Evolutionary conservation across 1,140 invertebrate species (phyloP).

Genomic region (Bicyclus anynana): DNA sequence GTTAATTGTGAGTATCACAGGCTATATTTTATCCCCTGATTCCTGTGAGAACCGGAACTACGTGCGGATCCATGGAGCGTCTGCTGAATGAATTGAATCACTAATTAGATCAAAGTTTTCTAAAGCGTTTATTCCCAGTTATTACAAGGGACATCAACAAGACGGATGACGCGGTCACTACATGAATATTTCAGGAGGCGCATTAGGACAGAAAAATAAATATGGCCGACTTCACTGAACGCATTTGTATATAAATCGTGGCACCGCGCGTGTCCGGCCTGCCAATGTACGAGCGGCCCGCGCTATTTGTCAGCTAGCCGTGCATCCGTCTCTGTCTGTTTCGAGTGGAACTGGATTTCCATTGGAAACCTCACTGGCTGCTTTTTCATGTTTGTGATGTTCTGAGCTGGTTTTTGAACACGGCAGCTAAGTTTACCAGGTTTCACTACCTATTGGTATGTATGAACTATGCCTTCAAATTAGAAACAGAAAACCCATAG

Average conservation of each 20-base stretch:
- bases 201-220: conserved; percentile 73
- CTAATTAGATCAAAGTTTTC: background rate
- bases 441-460: no score
- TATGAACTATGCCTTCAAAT: no score
- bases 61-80: no score
- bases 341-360: conserved; percentile 44
- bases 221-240: conserved; percentile 60
- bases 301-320: conserved; percentile 59
- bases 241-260: conserved; percentile 72
- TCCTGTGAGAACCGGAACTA: no score
- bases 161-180: conserved; percentile 59
- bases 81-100: no score
- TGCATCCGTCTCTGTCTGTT: conserved; percentile 44
- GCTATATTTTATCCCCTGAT: no score
- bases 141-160: conserved; percentile 58
- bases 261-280: conserved; percentile 54
- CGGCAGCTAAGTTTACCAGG: background rate
- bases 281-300: conserved; percentile 39
- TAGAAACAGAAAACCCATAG: no score
- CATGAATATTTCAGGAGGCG: conserved; percentile 72
- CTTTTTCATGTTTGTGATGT: no score
- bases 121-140: conserved; percentile 38
- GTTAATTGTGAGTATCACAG: no score
- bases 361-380: conserved; percentile 32
- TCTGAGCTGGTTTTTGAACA: no score